These are phyloP conservation scores for Megalops cyprinoides DNA, from an alignment of 2,797 vertebrate species.

Conservation along the genomic window DNA sequence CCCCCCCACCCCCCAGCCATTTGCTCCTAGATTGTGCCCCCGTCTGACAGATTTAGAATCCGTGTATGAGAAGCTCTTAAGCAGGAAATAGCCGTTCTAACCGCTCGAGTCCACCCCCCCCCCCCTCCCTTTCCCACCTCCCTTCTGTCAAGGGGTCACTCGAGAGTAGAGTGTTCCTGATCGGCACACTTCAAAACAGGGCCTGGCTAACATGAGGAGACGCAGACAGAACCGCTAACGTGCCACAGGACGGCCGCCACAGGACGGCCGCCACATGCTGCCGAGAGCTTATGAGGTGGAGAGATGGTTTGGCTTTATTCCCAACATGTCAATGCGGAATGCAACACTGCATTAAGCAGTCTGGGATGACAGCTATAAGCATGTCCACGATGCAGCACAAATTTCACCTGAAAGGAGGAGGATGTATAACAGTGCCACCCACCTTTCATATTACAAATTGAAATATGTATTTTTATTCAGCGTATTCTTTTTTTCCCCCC, in stretches of 20 bases:
- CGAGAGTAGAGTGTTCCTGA: background rate
- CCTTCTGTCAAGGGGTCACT: constrained; percentile 55
- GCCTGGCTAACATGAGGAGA: background rate
- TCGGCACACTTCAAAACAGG: background rate
- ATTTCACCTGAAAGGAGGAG: too few species aligned
- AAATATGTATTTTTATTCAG: too few species aligned
- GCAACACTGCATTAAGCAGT: too few species aligned
- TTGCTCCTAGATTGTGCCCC: constrained; percentile 60
- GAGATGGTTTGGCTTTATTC: too few species aligned
- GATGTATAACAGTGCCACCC: too few species aligned
- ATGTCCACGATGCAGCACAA: too few species aligned
- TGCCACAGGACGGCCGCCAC: background rate
- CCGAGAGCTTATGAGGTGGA: background rate
- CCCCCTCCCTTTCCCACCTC: constrained; percentile 38
- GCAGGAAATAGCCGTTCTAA: constrained; percentile 49
- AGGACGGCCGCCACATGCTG: background rate
- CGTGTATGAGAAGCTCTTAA: constrained; percentile 54
- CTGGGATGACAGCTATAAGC: too few species aligned
- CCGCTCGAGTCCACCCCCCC: constrained; percentile 47
- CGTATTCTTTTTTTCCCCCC: too few species aligned
- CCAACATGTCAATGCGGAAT: too few species aligned
- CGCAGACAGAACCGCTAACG: background rate
- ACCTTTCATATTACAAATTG: too few species aligned
- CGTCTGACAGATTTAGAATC: constrained; percentile 43
- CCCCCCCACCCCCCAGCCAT: too few species aligned